Base-by-base conservation (phyloP, 2,888 invertebrate species). In the Coenonympha glycerion region DNA sequence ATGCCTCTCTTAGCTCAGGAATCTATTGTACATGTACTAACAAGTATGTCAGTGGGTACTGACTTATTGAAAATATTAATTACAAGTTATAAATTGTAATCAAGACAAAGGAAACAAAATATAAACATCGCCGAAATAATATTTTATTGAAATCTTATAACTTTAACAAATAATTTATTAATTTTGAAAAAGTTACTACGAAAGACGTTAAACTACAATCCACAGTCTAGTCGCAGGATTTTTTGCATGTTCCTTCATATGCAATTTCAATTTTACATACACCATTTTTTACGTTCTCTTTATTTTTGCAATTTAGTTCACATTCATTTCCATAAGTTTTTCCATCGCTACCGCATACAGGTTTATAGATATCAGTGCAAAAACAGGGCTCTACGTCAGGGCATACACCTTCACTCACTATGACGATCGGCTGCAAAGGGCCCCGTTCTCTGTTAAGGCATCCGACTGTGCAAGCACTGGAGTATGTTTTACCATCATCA, bases 391-490 rank as follows among this genome's bases (percentile, higher is more conserved):
- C n/a, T 6, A 51, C n/a, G 6, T 41, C 26, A 2, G 34, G 33
- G 31, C 71, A 72, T 15, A 51, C 49, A 5, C 72, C 72, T n/a
- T 18, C 4, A 1, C n/a, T n/a, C 3, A 1, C 13, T 13, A 34
- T 3, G 2, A 2, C 15, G 1, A 39, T 39, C 8, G 13, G 22
- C 0, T 22, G 13, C 8, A 2, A 13, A 4, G 22, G 13, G 13
- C 13, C 4, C 8, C 22, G 13, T 15, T 15, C 22, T 39, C 6
- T 9, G 15, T 39, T 39, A 15, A 24, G 22, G 8, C 37, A 39
- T 9, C 9, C 15, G 5, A 39, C 11, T 0, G 3, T 9, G 22
- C 37, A 39, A 15, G 6, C 1, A 22, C 13, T 31, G 15, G n/a
- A 3, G 19, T 33, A 51, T n/a, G n/a, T 39, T 1, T 15, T 24